phyloP scores from a whole-genome alignment of 2,113 vertebrate species.

The Brienomyrus brachyistius region DNA sequence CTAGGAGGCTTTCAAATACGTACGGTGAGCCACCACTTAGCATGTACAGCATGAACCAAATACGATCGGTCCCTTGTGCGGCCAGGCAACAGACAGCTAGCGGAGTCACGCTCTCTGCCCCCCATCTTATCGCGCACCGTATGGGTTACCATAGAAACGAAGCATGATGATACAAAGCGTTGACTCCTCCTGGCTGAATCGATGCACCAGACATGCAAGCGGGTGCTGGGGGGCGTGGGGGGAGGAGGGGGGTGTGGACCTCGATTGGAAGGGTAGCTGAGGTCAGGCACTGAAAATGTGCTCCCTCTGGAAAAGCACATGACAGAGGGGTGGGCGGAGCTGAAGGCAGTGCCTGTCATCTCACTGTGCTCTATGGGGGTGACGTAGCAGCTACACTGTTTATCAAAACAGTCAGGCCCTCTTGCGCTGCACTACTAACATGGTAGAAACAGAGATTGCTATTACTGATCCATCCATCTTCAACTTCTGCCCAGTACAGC shows the following conservation, averaged over 20 bases:
- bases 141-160: slow-evolving; percentile 41
- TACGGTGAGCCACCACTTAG: not conserved
- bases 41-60: not conserved
- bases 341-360: not conserved
- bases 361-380: not conserved
- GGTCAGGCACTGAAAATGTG: slow-evolving; percentile 7
- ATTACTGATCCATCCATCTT: not conserved
- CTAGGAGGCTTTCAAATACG: not conserved
- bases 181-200: slow-evolving; percentile 29
- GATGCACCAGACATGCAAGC: slow-evolving; percentile 21
- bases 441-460: not conserved
- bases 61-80: not conserved
- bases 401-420: not conserved
- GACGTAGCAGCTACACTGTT: not conserved
- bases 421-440: not conserved
- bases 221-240: not conserved
- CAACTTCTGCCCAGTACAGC: not conserved
- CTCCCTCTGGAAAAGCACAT: slow-evolving; percentile 2
- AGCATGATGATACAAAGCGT: slow-evolving; percentile 26
- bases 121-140: slow-evolving; percentile 23
- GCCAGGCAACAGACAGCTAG: not conserved
- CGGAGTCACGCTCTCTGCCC: not conserved
- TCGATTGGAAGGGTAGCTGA: not conserved
- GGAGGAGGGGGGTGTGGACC: slow-evolving; percentile 5
- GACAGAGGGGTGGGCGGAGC: not conserved